Evolutionary conservation across 2,888 invertebrate genomes (phyloP).

Genomic region (Ectemnius lituratus): DNA sequence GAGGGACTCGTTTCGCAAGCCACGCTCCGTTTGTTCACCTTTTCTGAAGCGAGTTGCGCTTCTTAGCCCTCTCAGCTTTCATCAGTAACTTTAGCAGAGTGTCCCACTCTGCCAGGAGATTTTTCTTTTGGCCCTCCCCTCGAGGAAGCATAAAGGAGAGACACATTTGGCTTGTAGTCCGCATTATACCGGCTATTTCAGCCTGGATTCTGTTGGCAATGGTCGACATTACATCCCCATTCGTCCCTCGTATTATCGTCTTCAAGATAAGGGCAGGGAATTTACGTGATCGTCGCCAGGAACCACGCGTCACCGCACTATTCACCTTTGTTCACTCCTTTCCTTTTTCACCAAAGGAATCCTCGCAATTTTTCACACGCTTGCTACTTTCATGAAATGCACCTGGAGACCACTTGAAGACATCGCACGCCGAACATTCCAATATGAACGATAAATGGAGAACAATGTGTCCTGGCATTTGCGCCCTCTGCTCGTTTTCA

Average conservation of each 20-base stretch:
- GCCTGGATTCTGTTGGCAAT: background rate
- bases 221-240: background rate
- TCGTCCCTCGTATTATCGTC: background rate
- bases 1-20: slow-evolving; percentile 19
- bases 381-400: too few relatives aligned
- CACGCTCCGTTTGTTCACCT: slow-evolving; percentile 39
- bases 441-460: too few relatives aligned
- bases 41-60: slow-evolving; percentile 19
- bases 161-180: background rate
- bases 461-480: too few relatives aligned
- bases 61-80: slow-evolving; percentile 15
- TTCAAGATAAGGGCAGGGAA: background rate
- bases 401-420: too few relatives aligned
- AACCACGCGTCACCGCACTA: background rate
- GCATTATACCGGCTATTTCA: too few relatives aligned
- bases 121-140: background rate
- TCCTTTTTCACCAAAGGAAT: background rate
- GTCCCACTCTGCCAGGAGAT: background rate
- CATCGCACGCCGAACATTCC: too few relatives aligned
- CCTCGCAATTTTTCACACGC: too few relatives aligned
- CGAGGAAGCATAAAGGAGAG: background rate
- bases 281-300: background rate
- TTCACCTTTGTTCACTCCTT: background rate
- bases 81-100: background rate
- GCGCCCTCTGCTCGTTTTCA: too few relatives aligned